A percentile compares a stretch with the other conserved stretches of the same genome.
Evolutionary conservation across 2,888 invertebrate species (phyloP).

Genomic region (Eulithis testata): DNA sequence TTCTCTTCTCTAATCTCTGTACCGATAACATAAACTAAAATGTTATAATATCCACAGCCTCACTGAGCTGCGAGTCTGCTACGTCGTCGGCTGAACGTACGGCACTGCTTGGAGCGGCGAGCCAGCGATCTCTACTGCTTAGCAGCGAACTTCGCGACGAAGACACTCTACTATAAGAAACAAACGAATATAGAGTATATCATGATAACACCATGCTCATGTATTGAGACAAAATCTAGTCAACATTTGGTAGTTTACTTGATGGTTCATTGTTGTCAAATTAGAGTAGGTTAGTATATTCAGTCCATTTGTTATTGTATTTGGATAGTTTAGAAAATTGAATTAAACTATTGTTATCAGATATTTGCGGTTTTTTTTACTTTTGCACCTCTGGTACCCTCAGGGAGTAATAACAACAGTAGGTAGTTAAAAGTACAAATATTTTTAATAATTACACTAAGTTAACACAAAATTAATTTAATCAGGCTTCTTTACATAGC

Average conservation of each 20-base stretch:
- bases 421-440: slow-evolving; percentile 27
- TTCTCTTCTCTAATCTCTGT: not conserved
- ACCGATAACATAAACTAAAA: not conserved
- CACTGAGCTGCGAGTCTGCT: slow-evolving; percentile 86
- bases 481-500: slow-evolving; percentile 85
- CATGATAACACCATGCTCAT: not conserved
- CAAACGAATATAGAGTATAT: not conserved
- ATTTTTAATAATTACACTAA: slow-evolving; percentile 40
- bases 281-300: slow-evolving; percentile 17
- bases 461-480: slow-evolving; percentile 21
- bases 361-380: not conserved
- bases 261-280: slow-evolving; percentile 35
- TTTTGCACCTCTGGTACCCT: slow-evolving; percentile 2
- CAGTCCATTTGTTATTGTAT: slow-evolving; percentile 7
- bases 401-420: not conserved
- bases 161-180: slow-evolving; percentile 90
- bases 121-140: slow-evolving; percentile 90
- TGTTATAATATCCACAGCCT: slow-evolving; percentile 63
- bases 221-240: slow-evolving; percentile 15
- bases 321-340: not conserved
- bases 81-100: slow-evolving; percentile 87
- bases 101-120: slow-evolving; percentile 88
- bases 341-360: not conserved
- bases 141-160: slow-evolving; percentile 93
- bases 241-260: slow-evolving; percentile 12